These are phyloP conservation scores for Euura saliciscinereae DNA, from an alignment of 1,140 invertebrate genomes.

Conservation along the genomic window DNA sequence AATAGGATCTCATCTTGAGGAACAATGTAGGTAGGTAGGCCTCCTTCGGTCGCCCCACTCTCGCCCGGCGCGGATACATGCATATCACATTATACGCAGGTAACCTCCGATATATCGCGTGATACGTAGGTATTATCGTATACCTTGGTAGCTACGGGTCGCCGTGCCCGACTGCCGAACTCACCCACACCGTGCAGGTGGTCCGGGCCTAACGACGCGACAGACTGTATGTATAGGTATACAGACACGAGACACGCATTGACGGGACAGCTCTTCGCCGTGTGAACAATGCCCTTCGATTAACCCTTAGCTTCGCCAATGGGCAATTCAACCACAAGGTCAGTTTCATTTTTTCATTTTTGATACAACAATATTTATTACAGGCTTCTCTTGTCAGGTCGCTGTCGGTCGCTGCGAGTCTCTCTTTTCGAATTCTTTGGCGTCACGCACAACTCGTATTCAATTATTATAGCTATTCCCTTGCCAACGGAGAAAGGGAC, in stretches of 20 bases:
- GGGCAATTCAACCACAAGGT: conserved; percentile 54
- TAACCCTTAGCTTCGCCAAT: conserved; percentile 51
- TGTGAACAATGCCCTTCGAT: conserved; percentile 54
- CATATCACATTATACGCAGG: not conserved
- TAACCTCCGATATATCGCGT: conserved; percentile 35
- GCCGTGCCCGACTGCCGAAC: not conserved
- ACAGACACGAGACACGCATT: conserved; percentile 44
- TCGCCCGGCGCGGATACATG: not conserved
- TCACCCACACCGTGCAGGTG: not conserved
- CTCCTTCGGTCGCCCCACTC: not conserved
- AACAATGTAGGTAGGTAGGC: conserved; percentile 43
- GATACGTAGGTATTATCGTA: not conserved
- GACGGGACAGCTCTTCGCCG: conserved; percentile 25
- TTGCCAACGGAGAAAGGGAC: too few relatives aligned
- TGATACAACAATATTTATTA: too few relatives aligned
- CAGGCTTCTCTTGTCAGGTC: too few relatives aligned
- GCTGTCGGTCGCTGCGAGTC: too few relatives aligned
- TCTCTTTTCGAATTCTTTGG: not conserved
- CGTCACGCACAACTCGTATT: too few relatives aligned
- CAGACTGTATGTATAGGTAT: conserved; percentile 21
- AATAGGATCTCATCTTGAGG: conserved; percentile 54
- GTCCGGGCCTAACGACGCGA: conserved; percentile 24
- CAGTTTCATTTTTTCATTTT: conserved; percentile 30
- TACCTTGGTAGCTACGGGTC: not conserved
- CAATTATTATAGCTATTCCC: too few relatives aligned